phyloP scores from a whole-genome alignment of 2,113 vertebrate species.

The Pyxicephalus adspersus region DNA sequence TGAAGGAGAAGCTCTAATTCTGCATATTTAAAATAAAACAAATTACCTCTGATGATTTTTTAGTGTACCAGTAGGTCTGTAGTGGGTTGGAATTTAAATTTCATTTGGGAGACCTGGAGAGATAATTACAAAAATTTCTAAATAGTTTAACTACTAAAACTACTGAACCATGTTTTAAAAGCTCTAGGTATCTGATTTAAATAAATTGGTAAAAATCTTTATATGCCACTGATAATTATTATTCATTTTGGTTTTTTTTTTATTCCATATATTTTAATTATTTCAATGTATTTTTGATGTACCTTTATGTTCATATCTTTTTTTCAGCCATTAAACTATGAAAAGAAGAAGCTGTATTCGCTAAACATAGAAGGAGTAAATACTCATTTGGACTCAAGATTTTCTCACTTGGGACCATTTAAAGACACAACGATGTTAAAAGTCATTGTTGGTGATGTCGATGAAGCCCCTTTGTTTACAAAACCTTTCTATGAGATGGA shows the following conservation, averaged over 20 bases:
- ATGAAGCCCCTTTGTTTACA: slow-evolving; percentile 90
- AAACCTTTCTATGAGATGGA: slow-evolving; percentile 93
- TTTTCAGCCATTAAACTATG: slow-evolving; percentile 91
- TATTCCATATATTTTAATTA: background rate
- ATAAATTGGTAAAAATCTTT: background rate
- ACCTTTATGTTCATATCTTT: background rate
- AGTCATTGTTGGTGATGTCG: slow-evolving; percentile 92
- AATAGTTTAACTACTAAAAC: background rate
- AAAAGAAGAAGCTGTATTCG: slow-evolving; percentile 93
- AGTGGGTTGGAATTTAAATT: too few species aligned
- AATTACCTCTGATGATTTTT: too few species aligned
- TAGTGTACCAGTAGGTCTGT: too few species aligned
- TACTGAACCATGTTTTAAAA: background rate
- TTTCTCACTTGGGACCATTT: slow-evolving; percentile 91
- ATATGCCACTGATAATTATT: background rate
- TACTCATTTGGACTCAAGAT: slow-evolving; percentile 89
- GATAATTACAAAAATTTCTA: background rate
- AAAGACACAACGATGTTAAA: slow-evolving; percentile 90
- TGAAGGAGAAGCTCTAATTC: too few species aligned
- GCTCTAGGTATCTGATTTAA: background rate
- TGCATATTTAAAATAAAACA: too few species aligned
- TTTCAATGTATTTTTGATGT: background rate
- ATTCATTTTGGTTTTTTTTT: background rate
- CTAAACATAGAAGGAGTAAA: slow-evolving; percentile 95
- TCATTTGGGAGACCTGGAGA: too few species aligned